These are phyloP conservation scores for Tribolium madens DNA, from an alignment of 1,140 invertebrate genomes.

Conservation along the genomic window DNA sequence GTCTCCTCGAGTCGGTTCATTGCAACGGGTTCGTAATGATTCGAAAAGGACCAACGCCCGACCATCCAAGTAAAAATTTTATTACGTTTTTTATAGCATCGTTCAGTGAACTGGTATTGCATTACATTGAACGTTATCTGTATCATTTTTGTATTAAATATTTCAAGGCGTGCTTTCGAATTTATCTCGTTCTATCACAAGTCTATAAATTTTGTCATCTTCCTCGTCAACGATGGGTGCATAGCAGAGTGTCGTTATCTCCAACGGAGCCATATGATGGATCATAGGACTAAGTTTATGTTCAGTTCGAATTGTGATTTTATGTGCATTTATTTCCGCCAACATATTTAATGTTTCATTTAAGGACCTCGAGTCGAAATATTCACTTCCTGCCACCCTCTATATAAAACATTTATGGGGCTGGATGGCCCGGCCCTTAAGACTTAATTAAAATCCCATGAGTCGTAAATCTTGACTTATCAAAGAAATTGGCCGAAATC, in stretches of 20 bases:
- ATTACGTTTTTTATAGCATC: slow-evolving; percentile 18
- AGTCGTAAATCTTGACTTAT: neutral
- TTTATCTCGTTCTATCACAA: slow-evolving; percentile 27
- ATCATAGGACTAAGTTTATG: slow-evolving; percentile 44
- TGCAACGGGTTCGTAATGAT: neutral
- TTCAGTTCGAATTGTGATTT: slow-evolving; percentile 47
- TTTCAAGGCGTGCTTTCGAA: neutral
- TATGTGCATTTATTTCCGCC: slow-evolving; percentile 49
- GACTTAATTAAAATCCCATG: neutral
- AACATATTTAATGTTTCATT: slow-evolving; percentile 48
- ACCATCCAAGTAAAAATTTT: slow-evolving; percentile 37
- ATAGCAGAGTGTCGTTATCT: slow-evolving; percentile 1
- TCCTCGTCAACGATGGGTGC: neutral
- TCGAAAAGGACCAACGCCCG: neutral
- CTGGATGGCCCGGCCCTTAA: neutral
- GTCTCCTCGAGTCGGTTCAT: neutral
- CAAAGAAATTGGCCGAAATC: neutral
- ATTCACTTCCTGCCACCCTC: neutral
- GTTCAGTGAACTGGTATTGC: slow-evolving; percentile 31
- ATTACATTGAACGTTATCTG: slow-evolving; percentile 32
- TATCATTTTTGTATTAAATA: slow-evolving; percentile 42
- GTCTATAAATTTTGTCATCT: slow-evolving; percentile 7
- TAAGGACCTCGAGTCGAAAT: slow-evolving; percentile 24
- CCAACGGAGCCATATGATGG: slow-evolving; percentile 25
- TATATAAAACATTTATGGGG: slow-evolving; percentile 23